Conservation (phyloP, 2,797 vertebrate species). For the Heliangelus exortis region DNA sequence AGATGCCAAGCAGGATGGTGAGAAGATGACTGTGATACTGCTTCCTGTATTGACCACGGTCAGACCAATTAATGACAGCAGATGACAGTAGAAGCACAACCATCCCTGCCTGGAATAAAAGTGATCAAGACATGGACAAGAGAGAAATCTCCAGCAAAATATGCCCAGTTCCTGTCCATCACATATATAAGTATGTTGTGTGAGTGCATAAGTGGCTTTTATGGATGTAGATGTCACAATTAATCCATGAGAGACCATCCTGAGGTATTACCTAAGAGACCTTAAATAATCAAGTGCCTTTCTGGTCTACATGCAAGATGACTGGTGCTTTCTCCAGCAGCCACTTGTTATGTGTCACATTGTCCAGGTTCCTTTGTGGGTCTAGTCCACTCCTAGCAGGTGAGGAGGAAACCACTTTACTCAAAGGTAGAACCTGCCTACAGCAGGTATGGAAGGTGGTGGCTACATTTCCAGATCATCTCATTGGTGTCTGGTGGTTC, state of each 20-base stretch:
- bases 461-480: background rate
- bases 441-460: background rate
- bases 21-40: slow-evolving; percentile 72
- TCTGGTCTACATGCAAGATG: background rate
- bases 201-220: background rate
- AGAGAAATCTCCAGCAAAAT: background rate
- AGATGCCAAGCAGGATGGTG: slow-evolving; percentile 73
- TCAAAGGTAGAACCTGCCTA: background rate
- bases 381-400: background rate
- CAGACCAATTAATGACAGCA: slow-evolving; percentile 63
- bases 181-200: background rate
- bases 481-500: background rate
- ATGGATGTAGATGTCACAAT: background rate
- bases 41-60: slow-evolving; percentile 70
- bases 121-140: background rate
- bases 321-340: background rate
- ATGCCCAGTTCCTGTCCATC: background rate
- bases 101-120: slow-evolving; percentile 76
- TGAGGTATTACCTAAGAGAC: background rate
- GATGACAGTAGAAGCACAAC: slow-evolving; percentile 69
- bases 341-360: too few species aligned
- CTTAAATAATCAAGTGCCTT: background rate
- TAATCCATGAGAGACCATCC: background rate
- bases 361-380: background rate
- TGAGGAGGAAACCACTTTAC: background rate